Base-by-base conservation (phyloP, 2,888 invertebrate species). In the Rhorus exstirpatorius region DNA sequence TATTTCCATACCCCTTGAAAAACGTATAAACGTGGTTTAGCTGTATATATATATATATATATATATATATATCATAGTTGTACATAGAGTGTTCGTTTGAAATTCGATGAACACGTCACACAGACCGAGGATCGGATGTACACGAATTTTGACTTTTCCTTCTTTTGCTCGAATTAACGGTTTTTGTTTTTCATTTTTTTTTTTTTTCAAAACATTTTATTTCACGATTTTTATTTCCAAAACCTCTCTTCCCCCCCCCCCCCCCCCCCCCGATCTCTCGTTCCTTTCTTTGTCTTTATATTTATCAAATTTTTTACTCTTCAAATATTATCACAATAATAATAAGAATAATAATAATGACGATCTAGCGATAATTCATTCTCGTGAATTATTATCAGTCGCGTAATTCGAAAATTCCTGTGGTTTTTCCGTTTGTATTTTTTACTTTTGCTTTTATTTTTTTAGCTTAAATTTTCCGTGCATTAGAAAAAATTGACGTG, bases 401-500 rank as follows among this genome's bases (percentile, higher is more conserved):
- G 38, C 51, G 46, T 12, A 63, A 72, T 72, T 67, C 58, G 41
- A 71, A 65, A 55, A 65, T 75, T 55, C 61, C 8, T 63, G 21
- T 82, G 35, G 26, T 55, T 72, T 24, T 71, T 12, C 79, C 60
- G 60, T 70, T 77, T 53, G 41, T n/a, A n/a, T 10, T 44, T 51
- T 21, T 38, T 71, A 68, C n/a, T 24, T 12, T 38, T 12, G 51
- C 14, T 12, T 38, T 53, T 41, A 61, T 19, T 24, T 44, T 65
- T 60, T 63, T 55, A 58, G 72, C 81, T 83, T 84, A 71, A 83
- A 81, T 85, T 80, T 86, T 85, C 71, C 83, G 88, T 89, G 89
- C 89, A 87, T 85, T 89, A 87, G 87, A 88, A 89, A 81, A 88
- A 89, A 89, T 89, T 89, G 88, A 89, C 89, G 79, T 86, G 81